phyloP scores from a whole-genome alignment of 2,113 vertebrate species.

The Stigmatopora argus region DNA sequence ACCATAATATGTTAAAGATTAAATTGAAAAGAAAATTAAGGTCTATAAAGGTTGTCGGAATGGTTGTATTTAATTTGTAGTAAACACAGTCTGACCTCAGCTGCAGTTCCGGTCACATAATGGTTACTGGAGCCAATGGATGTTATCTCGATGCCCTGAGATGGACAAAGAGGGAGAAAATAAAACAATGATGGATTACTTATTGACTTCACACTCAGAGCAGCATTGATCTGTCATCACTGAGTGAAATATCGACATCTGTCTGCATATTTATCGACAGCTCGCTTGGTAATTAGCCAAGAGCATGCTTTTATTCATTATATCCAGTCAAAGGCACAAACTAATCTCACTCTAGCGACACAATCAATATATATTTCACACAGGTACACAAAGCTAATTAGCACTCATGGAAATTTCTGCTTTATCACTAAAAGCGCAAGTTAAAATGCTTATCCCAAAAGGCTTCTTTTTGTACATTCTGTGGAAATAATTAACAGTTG shows the following conservation, averaged over 20 bases:
- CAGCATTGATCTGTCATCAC: conserved; percentile 1
- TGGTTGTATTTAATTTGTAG: neutral
- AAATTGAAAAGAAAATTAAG: neutral
- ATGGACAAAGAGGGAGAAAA: conserved; percentile 19
- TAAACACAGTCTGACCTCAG: conserved; percentile 68
- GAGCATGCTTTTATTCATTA: conserved; percentile 17
- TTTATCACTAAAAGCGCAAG: neutral
- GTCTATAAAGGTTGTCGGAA: neutral
- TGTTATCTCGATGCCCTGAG: conserved; percentile 80
- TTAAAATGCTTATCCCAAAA: neutral
- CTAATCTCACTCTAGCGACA: conserved; percentile 9
- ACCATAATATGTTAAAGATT: neutral
- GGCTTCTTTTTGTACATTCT: neutral
- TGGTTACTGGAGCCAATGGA: conserved; percentile 82
- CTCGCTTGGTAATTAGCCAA: conserved; percentile 18
- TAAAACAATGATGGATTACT: conserved; percentile 9
- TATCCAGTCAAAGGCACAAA: conserved; percentile 8
- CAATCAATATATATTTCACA: conserved; percentile 21
- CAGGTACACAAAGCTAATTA: neutral
- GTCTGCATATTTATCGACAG: conserved; percentile 14
- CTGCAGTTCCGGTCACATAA: conserved; percentile 72
- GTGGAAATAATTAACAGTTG: neutral
- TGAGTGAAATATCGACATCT: conserved; percentile 8
- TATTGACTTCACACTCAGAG: neutral
- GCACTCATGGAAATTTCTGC: neutral